Base-by-base conservation (phyloP, 2,888 invertebrate genomes). In the Polia nebulosa region DNA sequence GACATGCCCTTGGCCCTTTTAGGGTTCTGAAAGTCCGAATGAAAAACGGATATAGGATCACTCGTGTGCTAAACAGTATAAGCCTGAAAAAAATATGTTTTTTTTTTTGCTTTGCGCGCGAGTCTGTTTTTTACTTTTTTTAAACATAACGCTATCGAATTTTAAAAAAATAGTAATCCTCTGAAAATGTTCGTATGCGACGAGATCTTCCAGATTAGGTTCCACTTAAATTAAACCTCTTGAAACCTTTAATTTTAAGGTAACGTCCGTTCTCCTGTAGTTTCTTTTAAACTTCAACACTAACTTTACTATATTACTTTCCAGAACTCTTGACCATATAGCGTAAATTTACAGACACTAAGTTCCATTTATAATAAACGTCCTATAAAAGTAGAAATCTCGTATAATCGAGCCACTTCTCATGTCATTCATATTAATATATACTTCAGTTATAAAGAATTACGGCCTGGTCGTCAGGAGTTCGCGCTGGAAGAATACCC, bases 381-480 rank as follows among this genome's bases (percentile, higher is more conserved):
- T 41, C 34, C 5, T 34, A 69, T 57, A 58, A 71, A 71, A 76
- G 17, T 67, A 45, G 39, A 45, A 51, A 53, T 55, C 45, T 76
- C 11, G 25, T 59, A 32, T 59, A 77, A 60, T 52, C n/a, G n/a
- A 25, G 47, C 64, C 45, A 65, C 57, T 72, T 45, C n/a, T 61
- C 44, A 61, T 61, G 53, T 65, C 45, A 60, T 65, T 60, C 53
- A 62, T 68, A 66, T 56, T 68, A 62, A 65, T 58, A 65, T 55
- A 68, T 63, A 55, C 52, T 76, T 58, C 60, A 69, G 34, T 72
- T 68, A 49, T 25, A 49, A 68, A 68, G 60, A 76, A 22, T 60
- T 32, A 73, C 58, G 45, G 29, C 32, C 36, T 39, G 39, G 56
- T 64, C 57, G 7, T 27, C 36, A 51, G 22, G 20, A 68, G 44